phyloP scores from a whole-genome alignment of 2,888 invertebrate species.

The Limnephilus lunatus region DNA sequence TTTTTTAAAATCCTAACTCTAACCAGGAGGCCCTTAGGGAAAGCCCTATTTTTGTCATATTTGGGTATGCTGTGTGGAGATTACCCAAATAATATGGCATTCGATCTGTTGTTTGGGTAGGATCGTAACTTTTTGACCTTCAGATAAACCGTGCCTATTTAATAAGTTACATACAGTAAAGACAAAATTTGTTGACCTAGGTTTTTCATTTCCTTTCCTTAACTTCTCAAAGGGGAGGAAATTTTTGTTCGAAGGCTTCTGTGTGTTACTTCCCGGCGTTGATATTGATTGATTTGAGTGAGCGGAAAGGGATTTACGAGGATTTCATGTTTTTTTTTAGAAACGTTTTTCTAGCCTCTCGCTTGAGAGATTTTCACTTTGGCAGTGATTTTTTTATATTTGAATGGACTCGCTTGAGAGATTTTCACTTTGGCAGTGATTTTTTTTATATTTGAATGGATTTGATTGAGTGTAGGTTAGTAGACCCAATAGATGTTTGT shows the following conservation, averaged over 20 bases:
- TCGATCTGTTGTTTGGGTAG: background rate
- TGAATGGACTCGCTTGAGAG: background rate
- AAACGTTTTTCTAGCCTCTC: conserved; percentile 8
- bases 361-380: background rate
- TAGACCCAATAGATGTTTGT: background rate
- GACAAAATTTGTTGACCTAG: background rate
- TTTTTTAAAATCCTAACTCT: too few species aligned
- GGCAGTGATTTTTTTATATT: background rate
- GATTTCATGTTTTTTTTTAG: background rate
- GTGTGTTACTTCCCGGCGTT: background rate
- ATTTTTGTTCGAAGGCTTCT: background rate
- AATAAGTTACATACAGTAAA: background rate
- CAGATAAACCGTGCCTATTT: background rate
- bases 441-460: background rate
- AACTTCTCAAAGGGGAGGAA: background rate
- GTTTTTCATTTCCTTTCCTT: background rate
- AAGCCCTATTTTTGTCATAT: background rate
- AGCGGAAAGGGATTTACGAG: conserved; percentile 15
- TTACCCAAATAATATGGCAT: background rate
- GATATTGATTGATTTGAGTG: conserved; percentile 23
- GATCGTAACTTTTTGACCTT: background rate
- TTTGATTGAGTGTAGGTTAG: background rate
- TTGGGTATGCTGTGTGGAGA: background rate
- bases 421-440: background rate
- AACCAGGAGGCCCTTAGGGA: too few species aligned